These are phyloP conservation scores for Cylas formicarius DNA, from an alignment of 1,140 invertebrate species.

Conservation along the genomic window DNA sequence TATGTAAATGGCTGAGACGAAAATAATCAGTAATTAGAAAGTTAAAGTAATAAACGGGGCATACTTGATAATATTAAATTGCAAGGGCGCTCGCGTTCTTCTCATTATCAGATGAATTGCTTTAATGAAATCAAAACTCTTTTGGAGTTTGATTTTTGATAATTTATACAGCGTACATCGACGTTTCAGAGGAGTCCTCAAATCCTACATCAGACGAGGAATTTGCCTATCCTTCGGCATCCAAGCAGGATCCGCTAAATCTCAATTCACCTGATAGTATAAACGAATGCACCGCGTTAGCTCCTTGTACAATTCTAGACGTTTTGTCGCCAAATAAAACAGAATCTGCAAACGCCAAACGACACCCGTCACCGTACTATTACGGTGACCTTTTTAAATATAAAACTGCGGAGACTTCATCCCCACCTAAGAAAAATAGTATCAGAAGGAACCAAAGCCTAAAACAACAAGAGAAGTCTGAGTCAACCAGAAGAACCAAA, in stretches of 20 bases:
- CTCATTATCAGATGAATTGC: no score
- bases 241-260: slow-evolving; percentile 31
- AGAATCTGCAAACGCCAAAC: slow-evolving; percentile 37
- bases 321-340: slow-evolving; percentile 29
- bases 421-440: slow-evolving; percentile 7
- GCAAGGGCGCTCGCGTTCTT: no score
- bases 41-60: no score
- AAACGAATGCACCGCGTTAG: slow-evolving; percentile 41
- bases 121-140: no score
- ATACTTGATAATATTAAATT: no score
- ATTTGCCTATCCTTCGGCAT: slow-evolving; percentile 34
- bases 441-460: slow-evolving; percentile 18
- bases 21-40: no score
- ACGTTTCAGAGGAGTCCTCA: slow-evolving; percentile 42
- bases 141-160: no score
- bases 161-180: no score
- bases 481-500: slow-evolving; percentile 22
- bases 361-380: slow-evolving; percentile 71
- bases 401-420: slow-evolving; percentile 34
- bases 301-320: slow-evolving; percentile 42
- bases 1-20: slow-evolving; percentile 15
- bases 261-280: slow-evolving; percentile 49
- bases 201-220: slow-evolving; percentile 40
- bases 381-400: slow-evolving; percentile 67
- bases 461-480: slow-evolving; percentile 14